Base-by-base conservation (phyloP, 2,888 invertebrate genomes). In the Teleogryllus oceanicus region DNA sequence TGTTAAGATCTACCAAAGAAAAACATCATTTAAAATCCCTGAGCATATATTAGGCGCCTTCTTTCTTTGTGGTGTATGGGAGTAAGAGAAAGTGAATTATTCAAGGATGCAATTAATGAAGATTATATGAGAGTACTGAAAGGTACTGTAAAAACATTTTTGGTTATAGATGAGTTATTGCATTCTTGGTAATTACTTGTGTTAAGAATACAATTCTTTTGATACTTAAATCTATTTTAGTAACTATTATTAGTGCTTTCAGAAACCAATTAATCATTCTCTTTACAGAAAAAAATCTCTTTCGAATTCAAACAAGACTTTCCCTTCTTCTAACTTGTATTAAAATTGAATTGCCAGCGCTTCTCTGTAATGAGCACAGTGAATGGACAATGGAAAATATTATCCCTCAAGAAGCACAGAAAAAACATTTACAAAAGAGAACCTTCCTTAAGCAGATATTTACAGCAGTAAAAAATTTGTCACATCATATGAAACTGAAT, bases 61-160 rank as follows among this genome's bases (percentile, higher is more conserved):
- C 83, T 88, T 62, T 87, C 87, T 81, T 83, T 88, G 79, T 88
- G 88, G 88, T 87, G 88, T 82, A 83, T 88, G 80, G 84, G 85
- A 80, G 87, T 85, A 82, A 85, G 84, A 81, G 83, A 86, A 18
- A 82, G 84, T 51, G 84, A 85, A 79, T 77, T 81, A 21, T n/a
- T 81, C 49, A 50, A 37, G n/a, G 75, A 79, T 74, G 75, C 49
- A 37, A 18, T 77, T n/a, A 37, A 50, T 74, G 24, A n/a, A 49
- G 50, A 74, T 62, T 51, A 51, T 16, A 16, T 78, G 11, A 11
- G 16, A 75, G n/a, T 37, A 75, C 12, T 78, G 3, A n/a, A 78
- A 78, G 77, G 77, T 77, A 77, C 2, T 10, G 11, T 50, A 37
- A 13, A 62, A 37, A 8, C 37, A 8, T 0, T 8, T 8, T 37